Evolutionary conservation across 1,140 invertebrate genomes (phyloP), one percentile per base, ranked within the genome.

Genomic region (Neocloeon triangulifer): DNA sequence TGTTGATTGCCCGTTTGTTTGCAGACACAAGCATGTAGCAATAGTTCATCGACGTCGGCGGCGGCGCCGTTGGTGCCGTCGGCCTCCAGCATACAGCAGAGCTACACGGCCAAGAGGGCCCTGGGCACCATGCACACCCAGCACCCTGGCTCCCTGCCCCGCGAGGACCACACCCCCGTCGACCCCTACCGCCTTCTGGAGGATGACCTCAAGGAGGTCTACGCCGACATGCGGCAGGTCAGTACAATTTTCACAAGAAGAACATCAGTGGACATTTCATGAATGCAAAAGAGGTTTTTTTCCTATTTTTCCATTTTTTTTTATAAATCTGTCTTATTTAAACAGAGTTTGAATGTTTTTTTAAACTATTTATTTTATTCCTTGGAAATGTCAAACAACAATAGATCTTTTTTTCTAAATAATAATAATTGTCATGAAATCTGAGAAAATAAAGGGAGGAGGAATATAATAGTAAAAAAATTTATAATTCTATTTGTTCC

Each of bases 181-280:
- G 76, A 88, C 55, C 81, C 82, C 38, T 86, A 86, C 48, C 68
- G 69, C 44, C 59, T 88, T 26, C 59, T 84, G 26, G 75, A 84
- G 41, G 70, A 79, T 42, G 81, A 88, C 43, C 62, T 91, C 25
- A 73, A 76, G 46, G 69, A 72, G 46, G 64, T 84, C 40, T 80
- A 78, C 42, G 64, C 66, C 41, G 74, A 82, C 46, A 80, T 86
- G 47, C 61, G 70, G 66, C 61, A 72, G 58, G 80, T 84, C 53
- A 68, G 54, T 17, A 15, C 22, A 8, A 23, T 8, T 23, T 23
- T n/a, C n/a, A n/a, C n/a, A n/a, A n/a, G n/a, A n/a, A n/a, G n/a
- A n/a, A n/a, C n/a, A n/a, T n/a, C n/a, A n/a, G n/a, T n/a, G n/a
- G n/a, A n/a, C n/a, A n/a, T n/a, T n/a, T n/a, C n/a, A n/a, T n/a